Evolutionary conservation across 2,113 vertebrate species (phyloP).

Genomic region (Corapipo altera): DNA sequence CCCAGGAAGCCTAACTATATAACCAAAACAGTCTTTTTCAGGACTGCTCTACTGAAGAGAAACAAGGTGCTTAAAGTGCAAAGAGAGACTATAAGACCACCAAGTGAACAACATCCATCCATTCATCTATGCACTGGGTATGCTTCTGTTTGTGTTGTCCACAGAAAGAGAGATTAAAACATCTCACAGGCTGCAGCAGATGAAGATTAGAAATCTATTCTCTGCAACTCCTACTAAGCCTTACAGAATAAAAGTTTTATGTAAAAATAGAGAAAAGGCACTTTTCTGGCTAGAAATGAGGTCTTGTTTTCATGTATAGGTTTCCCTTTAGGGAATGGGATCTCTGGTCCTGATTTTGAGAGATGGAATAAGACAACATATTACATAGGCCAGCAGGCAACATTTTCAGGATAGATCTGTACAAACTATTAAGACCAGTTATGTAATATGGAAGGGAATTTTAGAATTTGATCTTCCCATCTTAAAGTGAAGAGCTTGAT

Average conservation of each 20-base stretch:
- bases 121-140: neutral
- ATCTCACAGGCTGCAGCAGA: neutral
- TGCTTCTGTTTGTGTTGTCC: neutral
- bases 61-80: neutral
- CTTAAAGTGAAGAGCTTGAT: neutral
- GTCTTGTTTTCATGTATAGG: accelerated
- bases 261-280: neutral
- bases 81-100: neutral
- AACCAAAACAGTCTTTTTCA: neutral
- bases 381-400: neutral
- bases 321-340: neutral
- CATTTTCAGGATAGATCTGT: neutral
- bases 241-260: neutral
- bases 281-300: neutral
- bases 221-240: neutral
- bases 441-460: neutral
- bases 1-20: neutral
- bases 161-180: neutral
- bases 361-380: neutral
- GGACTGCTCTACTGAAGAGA: neutral
- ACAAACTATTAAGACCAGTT: neutral
- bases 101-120: neutral
- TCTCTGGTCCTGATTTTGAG: neutral
- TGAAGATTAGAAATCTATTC: neutral
- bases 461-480: neutral